phyloP scores from a whole-genome alignment of 2,888 invertebrate species.

The Drosophila robusta region DNA sequence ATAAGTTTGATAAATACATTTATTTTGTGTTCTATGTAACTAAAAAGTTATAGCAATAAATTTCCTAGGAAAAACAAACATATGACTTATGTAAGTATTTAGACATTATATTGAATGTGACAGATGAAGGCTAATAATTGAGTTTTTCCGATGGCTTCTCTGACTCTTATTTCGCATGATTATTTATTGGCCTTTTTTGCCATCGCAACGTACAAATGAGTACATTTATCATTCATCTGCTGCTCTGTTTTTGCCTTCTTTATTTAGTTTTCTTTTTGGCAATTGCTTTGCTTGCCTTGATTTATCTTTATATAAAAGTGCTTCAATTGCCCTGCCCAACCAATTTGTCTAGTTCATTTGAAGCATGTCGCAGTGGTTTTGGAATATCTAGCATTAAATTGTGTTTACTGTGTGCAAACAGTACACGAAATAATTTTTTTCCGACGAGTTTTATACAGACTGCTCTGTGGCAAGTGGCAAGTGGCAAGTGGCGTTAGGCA shows the following conservation, averaged over 20 bases:
- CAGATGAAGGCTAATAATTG: constrained; percentile 44
- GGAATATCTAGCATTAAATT: constrained; percentile 39
- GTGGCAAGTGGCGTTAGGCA: constrained; percentile 30
- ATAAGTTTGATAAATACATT: not conserved
- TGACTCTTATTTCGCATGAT: constrained; percentile 23
- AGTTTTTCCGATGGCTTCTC: constrained; percentile 22
- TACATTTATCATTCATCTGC: constrained; percentile 52
- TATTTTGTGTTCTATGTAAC: not conserved
- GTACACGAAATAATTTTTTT: constrained; percentile 36
- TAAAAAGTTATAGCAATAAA: constrained; percentile 11
- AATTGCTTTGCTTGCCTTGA: constrained; percentile 39
- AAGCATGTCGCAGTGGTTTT: constrained; percentile 45
- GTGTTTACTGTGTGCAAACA: constrained; percentile 28
- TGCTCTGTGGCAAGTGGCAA: constrained; percentile 39
- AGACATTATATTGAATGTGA: constrained; percentile 32
- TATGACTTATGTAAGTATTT: constrained; percentile 46
- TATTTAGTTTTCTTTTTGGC: constrained; percentile 16
- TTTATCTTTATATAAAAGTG: constrained; percentile 38
- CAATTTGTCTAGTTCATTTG: constrained; percentile 65
- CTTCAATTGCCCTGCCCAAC: constrained; percentile 37
- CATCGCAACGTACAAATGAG: constrained; percentile 23
- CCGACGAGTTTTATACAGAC: constrained; percentile 25
- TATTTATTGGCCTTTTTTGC: constrained; percentile 45
- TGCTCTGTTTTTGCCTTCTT: constrained; percentile 5
- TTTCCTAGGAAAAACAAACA: constrained; percentile 1